Base-by-base conservation (phyloP, 1,140 invertebrate genomes). In the Delia radicum region DNA sequence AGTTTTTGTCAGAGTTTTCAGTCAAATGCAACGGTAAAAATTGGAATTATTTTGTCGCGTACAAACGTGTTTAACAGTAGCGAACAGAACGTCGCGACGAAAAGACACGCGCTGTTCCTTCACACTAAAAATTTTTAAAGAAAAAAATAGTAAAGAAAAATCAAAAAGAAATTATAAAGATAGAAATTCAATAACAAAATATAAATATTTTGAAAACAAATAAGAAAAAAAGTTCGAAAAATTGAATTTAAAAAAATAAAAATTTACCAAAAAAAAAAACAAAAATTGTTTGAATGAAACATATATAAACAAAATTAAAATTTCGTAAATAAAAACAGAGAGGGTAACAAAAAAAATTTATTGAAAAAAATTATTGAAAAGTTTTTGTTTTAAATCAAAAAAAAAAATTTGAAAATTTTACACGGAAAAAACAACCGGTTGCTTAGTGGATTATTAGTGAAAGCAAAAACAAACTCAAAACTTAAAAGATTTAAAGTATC, bases 71-170 rank as follows among this genome's bases (percentile, higher is more conserved):
- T 78, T 33, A 69, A 69, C 65, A 83, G 79, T 80, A 78, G 80
- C 82, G 79, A 84, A 77, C 46, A 67, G 76, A 77, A 76, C 84
- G 81, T 85, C 84, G 84, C 84, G 84, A 80, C 81, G 82, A 81
- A 79, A 85, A 78, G 83, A 85, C 82, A 83, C 83, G 81, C 81
- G 83, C 79, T 82, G 81, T 78, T 71, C 63, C 37, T 42, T 42
- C 37, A 42, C 37, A 42, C 37, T 42, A 42, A 15, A 42, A 42
- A 42, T 15, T 42, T 42, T 42, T 15, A 42, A 29, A 67, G 13
- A 67, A 28, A 37, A 33, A 37, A 33, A 5, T 15, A 28, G 21
- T 24, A 67, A 29, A 67, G 33, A 5, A 37, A 24, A 29, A 67
- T 46, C 4, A 72, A 46, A 72, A 26, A 42, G n/a, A 26, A 73